These are phyloP conservation scores for Plotosus lineatus DNA, from an alignment of 2,113 vertebrate genomes.

Conservation along the genomic window DNA sequence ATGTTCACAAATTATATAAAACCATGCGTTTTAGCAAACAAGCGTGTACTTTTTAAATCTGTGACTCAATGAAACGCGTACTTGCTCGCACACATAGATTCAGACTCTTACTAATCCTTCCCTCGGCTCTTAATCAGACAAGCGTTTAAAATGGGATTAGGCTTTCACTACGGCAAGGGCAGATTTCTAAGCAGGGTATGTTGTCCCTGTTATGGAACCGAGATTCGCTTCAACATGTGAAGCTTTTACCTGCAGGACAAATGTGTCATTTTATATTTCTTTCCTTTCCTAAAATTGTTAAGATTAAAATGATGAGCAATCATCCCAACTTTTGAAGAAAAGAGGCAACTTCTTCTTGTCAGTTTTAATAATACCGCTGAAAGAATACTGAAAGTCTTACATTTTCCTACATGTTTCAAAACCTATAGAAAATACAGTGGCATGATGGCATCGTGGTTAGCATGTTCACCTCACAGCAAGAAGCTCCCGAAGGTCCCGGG, in stretches of 20 bases:
- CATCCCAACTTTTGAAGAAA: not conserved
- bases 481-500: no score
- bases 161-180: slow-evolving; percentile 64
- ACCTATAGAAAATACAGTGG: not conserved
- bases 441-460: no score
- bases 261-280: slow-evolving; percentile 10
- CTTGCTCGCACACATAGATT: slow-evolving; percentile 27
- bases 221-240: slow-evolving; percentile 54
- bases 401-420: not conserved
- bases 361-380: not conserved
- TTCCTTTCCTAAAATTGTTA: not conserved
- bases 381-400: not conserved
- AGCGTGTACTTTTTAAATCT: slow-evolving; percentile 33
- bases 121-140: slow-evolving; percentile 74
- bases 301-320: not conserved
- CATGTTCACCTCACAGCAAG: no score
- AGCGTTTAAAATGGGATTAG: slow-evolving; percentile 76
- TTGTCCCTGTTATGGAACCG: slow-evolving; percentile 63
- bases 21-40: slow-evolving; percentile 25
- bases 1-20: slow-evolving; percentile 31
- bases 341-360: not conserved
- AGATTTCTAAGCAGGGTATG: slow-evolving; percentile 62
- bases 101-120: slow-evolving; percentile 54
- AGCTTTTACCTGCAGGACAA: slow-evolving; percentile 39
- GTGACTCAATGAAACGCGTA: slow-evolving; percentile 38